Evolutionary conservation across 2,113 vertebrate species (phyloP), one percentile per base, ranked within the genome.

Genomic region (Nyctibius bracteatus): DNA sequence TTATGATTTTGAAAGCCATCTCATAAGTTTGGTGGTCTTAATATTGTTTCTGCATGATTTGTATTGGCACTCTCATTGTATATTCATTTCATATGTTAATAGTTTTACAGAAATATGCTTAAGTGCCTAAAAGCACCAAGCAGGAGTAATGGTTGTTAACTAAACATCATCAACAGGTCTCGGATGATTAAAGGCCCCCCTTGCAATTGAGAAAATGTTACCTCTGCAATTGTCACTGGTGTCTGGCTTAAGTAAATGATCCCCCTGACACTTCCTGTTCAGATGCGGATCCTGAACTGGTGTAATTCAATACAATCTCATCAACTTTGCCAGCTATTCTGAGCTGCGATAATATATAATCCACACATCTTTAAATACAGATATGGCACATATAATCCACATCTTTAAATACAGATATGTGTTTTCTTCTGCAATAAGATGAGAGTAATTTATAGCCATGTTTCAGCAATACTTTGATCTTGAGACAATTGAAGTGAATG

Each of bases 11-110:
- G 90, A 51, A 88, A 73, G 21, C 27, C 7, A 1, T 54, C 31
- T 83, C 8, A 7, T 46, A 70, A 28, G 14, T 86, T 78, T 58
- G 19, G 24, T 82, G 21, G 22, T 70, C 19, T 52, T 65, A 61
- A 33, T 41, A n/a, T 12, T 43, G 33, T 3, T 80, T 92, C 75
- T 86, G 49, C 33, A 52, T 73, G 41, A 44, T 86, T 80, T 72
- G 18, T 75, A 37, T 85, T 80, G n/a, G 23, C 41, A 35, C 30
- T 65, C 27, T 22, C 33, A 30, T 18, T 39, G 15, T 54, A 22
- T 70, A 46, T 83, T 80, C 54, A 88, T 96, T 96, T 96, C 49
- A 66, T 41, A 70, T 55, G 87, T 88, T 97, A 97, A 96, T 91
- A 94, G 92, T 77, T 86, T 87, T 83, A 88, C 85, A 93, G 58